phyloP scores from a whole-genome alignment of 2,888 invertebrate genomes.

The Heliconius aoede region DNA sequence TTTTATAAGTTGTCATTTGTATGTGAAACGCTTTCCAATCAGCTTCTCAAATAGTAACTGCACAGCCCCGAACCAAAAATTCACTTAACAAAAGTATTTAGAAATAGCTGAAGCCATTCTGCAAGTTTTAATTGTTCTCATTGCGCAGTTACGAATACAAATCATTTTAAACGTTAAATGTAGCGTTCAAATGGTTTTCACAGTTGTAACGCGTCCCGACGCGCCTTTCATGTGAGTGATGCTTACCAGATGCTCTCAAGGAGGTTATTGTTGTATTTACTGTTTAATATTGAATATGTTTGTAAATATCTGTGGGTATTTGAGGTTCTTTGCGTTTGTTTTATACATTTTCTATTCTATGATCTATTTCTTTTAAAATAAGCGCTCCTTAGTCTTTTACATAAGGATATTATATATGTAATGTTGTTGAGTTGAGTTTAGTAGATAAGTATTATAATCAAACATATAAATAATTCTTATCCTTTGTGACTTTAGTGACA shows the following conservation, averaged over 20 bases:
- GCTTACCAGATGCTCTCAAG: constrained; percentile 3
- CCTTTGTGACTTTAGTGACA: background rate
- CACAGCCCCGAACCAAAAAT: background rate
- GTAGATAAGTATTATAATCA: background rate
- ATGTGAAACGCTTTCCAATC: background rate
- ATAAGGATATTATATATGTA: too few relatives aligned
- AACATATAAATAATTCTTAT: background rate
- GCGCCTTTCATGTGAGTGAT: constrained; percentile 32
- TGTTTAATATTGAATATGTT: constrained; percentile 8
- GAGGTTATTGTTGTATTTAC: constrained; percentile 18
- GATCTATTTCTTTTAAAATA: too few relatives aligned
- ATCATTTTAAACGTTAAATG: constrained; percentile 32
- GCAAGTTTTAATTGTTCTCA: constrained; percentile 36
- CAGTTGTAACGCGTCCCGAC: constrained; percentile 26
- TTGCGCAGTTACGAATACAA: constrained; percentile 26
- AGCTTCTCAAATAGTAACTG: background rate
- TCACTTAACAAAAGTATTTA: constrained; percentile 23
- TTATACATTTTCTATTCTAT: too few relatives aligned
- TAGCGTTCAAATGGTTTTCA: constrained; percentile 25
- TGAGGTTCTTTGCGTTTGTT: background rate
- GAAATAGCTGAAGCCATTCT: constrained; percentile 8
- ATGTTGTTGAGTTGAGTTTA: too few relatives aligned
- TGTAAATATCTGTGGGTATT: background rate
- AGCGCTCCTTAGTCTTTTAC: too few relatives aligned
- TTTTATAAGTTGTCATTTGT: too few relatives aligned